Conservation (phyloP, 2,797 vertebrate genomes). For the Rhinogobio ventralis region DNA sequence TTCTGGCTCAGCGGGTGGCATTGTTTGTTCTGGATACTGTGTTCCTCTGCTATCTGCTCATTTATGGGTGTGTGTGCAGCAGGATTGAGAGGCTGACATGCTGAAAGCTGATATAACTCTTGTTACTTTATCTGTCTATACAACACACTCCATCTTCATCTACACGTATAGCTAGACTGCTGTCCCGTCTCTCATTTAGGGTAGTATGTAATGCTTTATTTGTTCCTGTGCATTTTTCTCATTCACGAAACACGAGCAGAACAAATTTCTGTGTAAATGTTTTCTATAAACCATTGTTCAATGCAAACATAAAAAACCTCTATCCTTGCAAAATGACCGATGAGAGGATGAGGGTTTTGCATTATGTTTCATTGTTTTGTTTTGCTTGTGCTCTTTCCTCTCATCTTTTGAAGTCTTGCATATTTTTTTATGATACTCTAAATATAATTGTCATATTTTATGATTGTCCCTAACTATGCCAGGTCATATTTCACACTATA, state of each 20-base stretch:
- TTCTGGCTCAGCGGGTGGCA: not conserved
- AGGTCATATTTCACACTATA: not conserved
- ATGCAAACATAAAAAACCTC: not conserved
- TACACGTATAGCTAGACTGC: constrained; percentile 27
- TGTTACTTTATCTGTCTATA: constrained; percentile 37
- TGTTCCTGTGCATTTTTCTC: not conserved
- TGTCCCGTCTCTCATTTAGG: constrained; percentile 1
- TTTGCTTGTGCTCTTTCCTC: not conserved
- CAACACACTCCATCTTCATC: not conserved
- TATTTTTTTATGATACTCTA: not conserved
- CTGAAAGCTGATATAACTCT: constrained; percentile 39
- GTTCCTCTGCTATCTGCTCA: not conserved
- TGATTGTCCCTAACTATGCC: not conserved
- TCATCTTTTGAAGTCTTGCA: not conserved
- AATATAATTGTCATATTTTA: not conserved
- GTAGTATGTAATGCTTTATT: not conserved
- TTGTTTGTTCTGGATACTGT: constrained; percentile 14
- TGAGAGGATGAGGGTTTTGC: not conserved
- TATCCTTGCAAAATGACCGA: not conserved
- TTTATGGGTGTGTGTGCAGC: constrained; percentile 5
- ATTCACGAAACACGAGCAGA: not conserved
- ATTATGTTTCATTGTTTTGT: too few species aligned
- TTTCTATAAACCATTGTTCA: not conserved
- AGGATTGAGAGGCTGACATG: not conserved
- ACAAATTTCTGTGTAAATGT: not conserved